phyloP scores from a whole-genome alignment of 2,888 invertebrate species.

The Cacoxenus indagator region DNA sequence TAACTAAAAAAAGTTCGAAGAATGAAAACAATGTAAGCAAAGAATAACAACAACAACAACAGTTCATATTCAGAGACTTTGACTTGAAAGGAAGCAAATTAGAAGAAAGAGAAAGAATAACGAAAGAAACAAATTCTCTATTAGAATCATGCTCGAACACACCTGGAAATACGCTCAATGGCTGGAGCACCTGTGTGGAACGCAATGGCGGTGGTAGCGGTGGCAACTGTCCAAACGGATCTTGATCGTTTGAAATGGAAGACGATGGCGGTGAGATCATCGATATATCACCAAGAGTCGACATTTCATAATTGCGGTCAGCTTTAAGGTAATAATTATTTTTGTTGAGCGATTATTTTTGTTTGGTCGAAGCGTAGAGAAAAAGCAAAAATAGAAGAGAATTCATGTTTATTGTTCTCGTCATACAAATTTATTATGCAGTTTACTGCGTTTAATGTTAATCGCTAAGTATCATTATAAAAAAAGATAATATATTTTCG shows the following conservation, averaged over 20 bases:
- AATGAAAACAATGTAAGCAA: constrained; percentile 15
- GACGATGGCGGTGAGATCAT: constrained; percentile 72
- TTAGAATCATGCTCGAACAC: constrained; percentile 28
- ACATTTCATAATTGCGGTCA: constrained; percentile 71
- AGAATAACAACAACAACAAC: constrained; percentile 5
- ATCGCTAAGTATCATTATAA: too few species aligned
- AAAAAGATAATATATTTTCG: not conserved
- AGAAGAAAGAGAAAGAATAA: constrained; percentile 13
- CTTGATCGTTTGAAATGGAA: constrained; percentile 72
- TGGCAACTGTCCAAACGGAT: constrained; percentile 71
- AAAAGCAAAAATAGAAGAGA: not conserved
- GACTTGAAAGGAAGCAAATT: constrained; percentile 9
- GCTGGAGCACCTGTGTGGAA: constrained; percentile 72
- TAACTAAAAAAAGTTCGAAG: not conserved
- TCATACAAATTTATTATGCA: too few species aligned
- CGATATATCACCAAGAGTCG: constrained; percentile 71
- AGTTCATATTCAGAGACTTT: constrained; percentile 13
- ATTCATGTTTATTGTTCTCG: too few species aligned
- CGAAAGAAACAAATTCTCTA: not conserved
- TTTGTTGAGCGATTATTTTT: too few species aligned
- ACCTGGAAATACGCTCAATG: constrained; percentile 72
- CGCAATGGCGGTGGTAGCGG: constrained; percentile 72
- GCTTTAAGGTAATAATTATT: too few species aligned
- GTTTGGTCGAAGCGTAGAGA: not conserved
- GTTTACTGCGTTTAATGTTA: too few species aligned